Base-by-base conservation (phyloP, 2,797 vertebrate genomes). In the Alca torda region DNA sequence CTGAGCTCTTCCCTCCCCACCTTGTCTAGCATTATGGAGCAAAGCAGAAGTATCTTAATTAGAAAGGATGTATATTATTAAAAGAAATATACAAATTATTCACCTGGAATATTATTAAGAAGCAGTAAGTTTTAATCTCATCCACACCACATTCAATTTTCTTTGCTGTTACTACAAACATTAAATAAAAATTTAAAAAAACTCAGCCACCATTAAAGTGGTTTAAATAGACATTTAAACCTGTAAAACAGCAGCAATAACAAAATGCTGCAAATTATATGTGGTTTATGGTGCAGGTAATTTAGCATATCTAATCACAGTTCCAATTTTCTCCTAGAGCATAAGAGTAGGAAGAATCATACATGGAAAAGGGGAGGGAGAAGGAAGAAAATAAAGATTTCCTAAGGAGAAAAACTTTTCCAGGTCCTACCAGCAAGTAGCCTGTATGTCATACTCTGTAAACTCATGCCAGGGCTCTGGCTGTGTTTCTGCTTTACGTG, bases 151-250 rank as follows among this genome's bases (percentile, higher is more conserved):
- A 81, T 74, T 51, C 0, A 39, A 37, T 91, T 95, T 85, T 48
- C 75, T 57, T 80, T 26, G 81, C 59, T 88, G 54, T 77, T 89
- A 81, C 16, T 63, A 63, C 50, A 72, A 82, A 75, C 6, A 33
- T 83, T 91, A 91, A 91, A 57, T 24, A 72, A 95, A 35, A 7
- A 37, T 87, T 86, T 87, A 35, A 21, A 37, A 95, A 97, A 89
- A 35, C 46, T 90, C 89, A 88, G 35, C 35, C 45, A 60, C 50
- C 77, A 83, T 57, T 90, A 57, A 84, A 77, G 68, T 86, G 31
- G 45, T 94, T 97, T 94, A 94, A 97, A 93, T 64, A 96, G 82
- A 95, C 72, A 92, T 51, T 80, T 92, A 95, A 96, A 93, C 89
- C 72, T 33, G 31, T 51, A 61, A 87, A 91, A 76, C 73, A 95